Percentiles rank a stretch among this genome's conserved stretches.
Conservation (phyloP, 30 jellyfish, hydroid and myxozoan species). For the Hydra vulgaris region DNA sequence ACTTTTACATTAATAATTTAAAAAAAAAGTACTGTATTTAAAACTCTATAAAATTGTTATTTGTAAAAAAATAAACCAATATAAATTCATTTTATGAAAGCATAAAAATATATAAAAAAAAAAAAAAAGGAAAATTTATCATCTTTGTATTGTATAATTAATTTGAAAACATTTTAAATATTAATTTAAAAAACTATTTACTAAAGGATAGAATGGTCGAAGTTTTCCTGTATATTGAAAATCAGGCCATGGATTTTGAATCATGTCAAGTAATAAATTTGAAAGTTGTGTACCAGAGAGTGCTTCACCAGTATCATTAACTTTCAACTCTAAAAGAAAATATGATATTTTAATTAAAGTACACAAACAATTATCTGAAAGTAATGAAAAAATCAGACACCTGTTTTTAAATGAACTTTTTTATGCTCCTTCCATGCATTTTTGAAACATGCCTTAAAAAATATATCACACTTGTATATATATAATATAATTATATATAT, state of each 20-base stretch:
- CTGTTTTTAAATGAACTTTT: conserved; percentile 42
- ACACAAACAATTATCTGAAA: not conserved
- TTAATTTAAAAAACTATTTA: not conserved
- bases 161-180: no score
- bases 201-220: conserved; percentile 79
- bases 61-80: no score
- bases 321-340: not conserved
- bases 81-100: no score
- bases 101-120: no score
- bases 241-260: conserved; percentile 77
- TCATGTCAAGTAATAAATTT: not conserved
- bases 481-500: no score
- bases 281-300: not conserved
- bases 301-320: not conserved
- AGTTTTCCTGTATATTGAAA: conserved; percentile 64
- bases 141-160: no score
- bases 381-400: not conserved
- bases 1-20: no score
- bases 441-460: conserved; percentile 71
- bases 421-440: conserved; percentile 80
- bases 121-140: no score
- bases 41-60: no score
- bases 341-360: no score
- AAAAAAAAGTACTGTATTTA: no score
- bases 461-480: no score